Conservation (phyloP, 2,888 invertebrate species). For the Drosophila putrida region DNA sequence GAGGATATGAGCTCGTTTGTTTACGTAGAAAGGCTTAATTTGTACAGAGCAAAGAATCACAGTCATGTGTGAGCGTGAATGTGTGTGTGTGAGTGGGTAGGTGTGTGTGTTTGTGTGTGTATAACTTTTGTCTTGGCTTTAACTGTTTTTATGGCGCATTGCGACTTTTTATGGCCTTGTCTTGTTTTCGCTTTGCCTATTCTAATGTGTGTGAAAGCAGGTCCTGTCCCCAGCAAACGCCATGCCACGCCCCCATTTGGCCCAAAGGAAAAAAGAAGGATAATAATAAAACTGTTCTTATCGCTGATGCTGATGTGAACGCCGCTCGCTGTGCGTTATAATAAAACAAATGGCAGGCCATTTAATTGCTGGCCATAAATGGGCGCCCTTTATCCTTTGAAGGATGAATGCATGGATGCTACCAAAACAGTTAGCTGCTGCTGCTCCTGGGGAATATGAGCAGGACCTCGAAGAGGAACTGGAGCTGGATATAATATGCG, state of each 20-base stretch:
- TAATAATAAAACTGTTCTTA: constrained; percentile 79
- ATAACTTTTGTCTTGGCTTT: constrained; percentile 78
- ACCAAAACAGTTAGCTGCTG: constrained; percentile 42
- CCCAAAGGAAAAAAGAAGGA: constrained; percentile 62
- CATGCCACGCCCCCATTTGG: constrained; percentile 42
- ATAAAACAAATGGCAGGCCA: constrained; percentile 84
- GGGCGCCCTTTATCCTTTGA: constrained; percentile 76
- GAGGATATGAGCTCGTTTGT: constrained; percentile 76
- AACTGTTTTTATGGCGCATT: constrained; percentile 81
- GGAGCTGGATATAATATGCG: constrained; percentile 43
- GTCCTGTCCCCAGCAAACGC: constrained; percentile 27
- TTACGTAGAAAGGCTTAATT: constrained; percentile 80
- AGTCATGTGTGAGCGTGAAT: constrained; percentile 20
- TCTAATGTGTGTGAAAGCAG: constrained; percentile 70
- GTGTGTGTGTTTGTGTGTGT: constrained; percentile 34
- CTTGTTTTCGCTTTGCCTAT: constrained; percentile 72
- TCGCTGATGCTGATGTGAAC: constrained; percentile 74
- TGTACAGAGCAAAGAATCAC: constrained; percentile 60
- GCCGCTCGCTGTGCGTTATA: constrained; percentile 65
- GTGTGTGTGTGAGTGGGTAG: constrained; percentile 23
- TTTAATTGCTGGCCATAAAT: constrained; percentile 84
- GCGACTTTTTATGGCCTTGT: constrained; percentile 82
- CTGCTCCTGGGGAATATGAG: constrained; percentile 15
- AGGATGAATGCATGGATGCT: constrained; percentile 60
- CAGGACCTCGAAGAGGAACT: constrained; percentile 7